A percentile compares a stretch with the other conserved stretches of the same genome.
Evolutionary conservation across 2,888 invertebrate species (phyloP).

Genomic region (Cristatella mucedo): DNA sequence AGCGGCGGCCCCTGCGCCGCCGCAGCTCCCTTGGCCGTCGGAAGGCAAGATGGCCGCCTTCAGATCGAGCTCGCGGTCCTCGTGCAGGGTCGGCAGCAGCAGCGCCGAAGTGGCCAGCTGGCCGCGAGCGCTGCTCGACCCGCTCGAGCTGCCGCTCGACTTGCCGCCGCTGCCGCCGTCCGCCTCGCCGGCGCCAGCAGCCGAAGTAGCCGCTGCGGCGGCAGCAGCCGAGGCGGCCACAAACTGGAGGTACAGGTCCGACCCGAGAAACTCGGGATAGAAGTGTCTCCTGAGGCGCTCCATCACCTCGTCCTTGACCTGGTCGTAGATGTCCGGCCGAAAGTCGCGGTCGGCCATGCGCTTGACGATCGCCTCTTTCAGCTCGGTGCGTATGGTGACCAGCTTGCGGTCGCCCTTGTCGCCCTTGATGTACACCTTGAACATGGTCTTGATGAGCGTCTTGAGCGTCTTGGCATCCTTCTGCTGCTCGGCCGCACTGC

Average conservation of each 20-base stretch:
- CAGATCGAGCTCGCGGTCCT: slow-evolving; percentile 55
- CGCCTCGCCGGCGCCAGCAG: slow-evolving; percentile 13
- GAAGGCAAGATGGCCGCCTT: no score
- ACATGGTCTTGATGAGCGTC: slow-evolving; percentile 57
- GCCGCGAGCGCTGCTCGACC: slow-evolving; percentile 27
- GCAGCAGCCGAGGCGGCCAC: slow-evolving; percentile 14
- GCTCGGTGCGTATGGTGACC: slow-evolving; percentile 43
- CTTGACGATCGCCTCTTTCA: slow-evolving; percentile 52
- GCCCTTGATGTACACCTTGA: slow-evolving; percentile 46
- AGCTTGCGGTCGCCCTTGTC: slow-evolving; percentile 62
- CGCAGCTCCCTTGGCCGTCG: not conserved
- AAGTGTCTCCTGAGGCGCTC: slow-evolving; percentile 66
- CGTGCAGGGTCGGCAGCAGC: slow-evolving; percentile 70
- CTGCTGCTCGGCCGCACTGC: slow-evolving; percentile 44
- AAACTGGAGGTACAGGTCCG: slow-evolving; percentile 64
- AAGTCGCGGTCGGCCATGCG: not conserved
- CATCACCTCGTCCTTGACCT: slow-evolving; percentile 65
- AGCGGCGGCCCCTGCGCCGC: no score
- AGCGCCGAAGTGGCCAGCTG: slow-evolving; percentile 42
- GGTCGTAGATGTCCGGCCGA: slow-evolving; percentile 53
- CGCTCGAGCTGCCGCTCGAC: slow-evolving; percentile 21
- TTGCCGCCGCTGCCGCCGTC: slow-evolving; percentile 26
- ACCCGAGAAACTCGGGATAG: slow-evolving; percentile 78
- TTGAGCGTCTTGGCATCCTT: slow-evolving; percentile 19
- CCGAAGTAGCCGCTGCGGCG: not conserved